These are phyloP conservation scores for Idaea biselata DNA, from an alignment of 2,888 invertebrate genomes.

Conservation along the genomic window DNA sequence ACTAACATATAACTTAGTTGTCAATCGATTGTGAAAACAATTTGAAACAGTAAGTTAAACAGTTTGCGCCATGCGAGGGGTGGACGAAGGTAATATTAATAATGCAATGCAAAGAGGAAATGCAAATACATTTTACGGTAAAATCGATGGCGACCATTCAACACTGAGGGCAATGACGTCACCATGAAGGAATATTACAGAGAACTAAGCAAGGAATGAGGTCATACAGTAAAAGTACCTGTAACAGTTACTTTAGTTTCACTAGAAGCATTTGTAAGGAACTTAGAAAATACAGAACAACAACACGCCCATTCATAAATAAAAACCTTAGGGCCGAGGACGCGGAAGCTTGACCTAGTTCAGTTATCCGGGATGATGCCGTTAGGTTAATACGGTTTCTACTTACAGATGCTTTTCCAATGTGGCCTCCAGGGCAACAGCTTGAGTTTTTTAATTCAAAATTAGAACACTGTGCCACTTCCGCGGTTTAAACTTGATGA, in stretches of 20 bases:
- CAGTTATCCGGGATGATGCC: conserved; percentile 31
- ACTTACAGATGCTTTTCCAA: conserved; percentile 69
- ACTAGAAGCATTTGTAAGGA: conserved; percentile 18
- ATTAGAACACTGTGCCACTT: conserved; percentile 44
- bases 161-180: conserved; percentile 41
- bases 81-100: conserved; percentile 15
- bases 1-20: not conserved
- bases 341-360: conserved; percentile 75
- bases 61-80: conserved; percentile 9
- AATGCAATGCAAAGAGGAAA: conserved; percentile 30
- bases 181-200: conserved; percentile 22
- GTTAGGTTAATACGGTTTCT: conserved; percentile 28
- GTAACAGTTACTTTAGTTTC: conserved; percentile 19
- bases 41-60: not conserved
- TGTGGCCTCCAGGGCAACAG: conserved; percentile 61
- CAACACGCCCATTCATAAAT: conserved; percentile 65
- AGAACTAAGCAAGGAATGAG: conserved; percentile 19
- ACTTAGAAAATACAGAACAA: conserved; percentile 38
- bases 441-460: conserved; percentile 38
- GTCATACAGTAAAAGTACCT: conserved; percentile 16
- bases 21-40: not conserved
- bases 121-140: conserved; percentile 37
- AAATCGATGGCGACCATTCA: conserved; percentile 38
- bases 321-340: conserved; percentile 63
- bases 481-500: conserved; percentile 46